Evolutionary conservation across 2,113 vertebrate species (phyloP), one percentile per base, ranked within the genome.

Genomic region (Muscicapa adusta): DNA sequence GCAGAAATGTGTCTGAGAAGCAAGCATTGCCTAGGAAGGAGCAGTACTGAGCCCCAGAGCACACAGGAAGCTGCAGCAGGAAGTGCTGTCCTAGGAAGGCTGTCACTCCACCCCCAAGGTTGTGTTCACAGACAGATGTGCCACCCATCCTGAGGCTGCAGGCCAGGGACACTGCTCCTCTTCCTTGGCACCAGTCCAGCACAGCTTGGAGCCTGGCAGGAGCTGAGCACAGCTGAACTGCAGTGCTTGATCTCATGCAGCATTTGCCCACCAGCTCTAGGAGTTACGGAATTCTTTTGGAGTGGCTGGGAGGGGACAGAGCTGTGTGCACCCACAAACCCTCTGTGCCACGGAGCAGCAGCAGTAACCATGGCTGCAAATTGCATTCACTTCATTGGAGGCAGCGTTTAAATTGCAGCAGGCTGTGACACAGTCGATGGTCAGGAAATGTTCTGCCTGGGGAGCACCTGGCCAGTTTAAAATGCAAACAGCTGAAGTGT

Each of bases 241-340:
- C 63, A 92, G 45, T 12, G 61, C 88, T 54, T 87, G 91, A 91
- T 95, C 95, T 94, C 95, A 85, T 47, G 96, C 81, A 93, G 91
- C 70, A 72, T 92, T 88, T 96, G 92, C 77, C 83, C 60, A 89
- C 58, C 53, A 51, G 61, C 72, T 86, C 33, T 53, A 23, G 9
- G 91, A 85, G 33, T 36, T 95, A 75, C 47, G 91, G 94, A 97
- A 97, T 95, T 91, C 57, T 89, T 96, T 75, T 26, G 26, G 43
- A 90, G 53, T 72, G 91, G 90, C 72, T 85, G 65, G 73, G 45
- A 22, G 15, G 70, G 79, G 88, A 42, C 43, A 70, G 43, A 91
- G 34, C 53, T 23, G 3, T 71, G 73, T 54, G 85, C 86, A 87
- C 82, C 40, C 56, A 47, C 75, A 87, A 51, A 53, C 73, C 81